Base-by-base conservation (phyloP, 2,888 invertebrate genomes). In the Pycnomerus fuliginosus region DNA sequence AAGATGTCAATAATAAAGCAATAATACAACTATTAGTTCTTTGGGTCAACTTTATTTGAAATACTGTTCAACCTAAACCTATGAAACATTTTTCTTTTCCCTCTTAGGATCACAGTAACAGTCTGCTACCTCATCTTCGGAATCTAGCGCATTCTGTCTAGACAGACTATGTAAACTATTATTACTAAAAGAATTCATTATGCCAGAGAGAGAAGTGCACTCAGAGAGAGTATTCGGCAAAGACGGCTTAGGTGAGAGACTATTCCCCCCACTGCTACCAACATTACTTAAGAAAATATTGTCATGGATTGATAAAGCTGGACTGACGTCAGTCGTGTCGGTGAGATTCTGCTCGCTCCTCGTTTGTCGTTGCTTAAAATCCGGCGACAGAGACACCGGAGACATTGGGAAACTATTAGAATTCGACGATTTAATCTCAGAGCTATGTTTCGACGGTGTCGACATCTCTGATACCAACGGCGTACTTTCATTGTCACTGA, bases 401-500 rank as follows among this genome's bases (percentile, higher is more conserved):
- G 65, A 64, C 10, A 62, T 32, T 1, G 60, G 63, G 31, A 61
- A 31, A 46, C 62, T 63, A 20, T 52, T 60, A 2, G 67, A 64
- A 29, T 55, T 56, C 0, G 68, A 65, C 2, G 65, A 63, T 52
- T 56, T 60, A 1, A 58, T 43, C 20, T 63, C 62, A 5, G 63
- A 58, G 44, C 64, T 65, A 16, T 62, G 60, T 3, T 56, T 55
- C 1, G 64, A 62, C 3, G 67, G 64, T 1, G 67, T 61, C 3
- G 67, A 69, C 5, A 67, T 55, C 50, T 70, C 69, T 0, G 78
- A 77, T 3, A 85, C 82, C 45, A 85, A 74, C 41, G 84, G 84
- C 1, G 85, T 83, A 54, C 80, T 80, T 62, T 86, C 86, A 65
- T 84, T 84, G 63, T 84, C 84, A 64, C 79, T 68, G 2, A 51